Base-by-base conservation (phyloP, 2,797 vertebrate genomes). In the Sebastes taczanowskii region DNA sequence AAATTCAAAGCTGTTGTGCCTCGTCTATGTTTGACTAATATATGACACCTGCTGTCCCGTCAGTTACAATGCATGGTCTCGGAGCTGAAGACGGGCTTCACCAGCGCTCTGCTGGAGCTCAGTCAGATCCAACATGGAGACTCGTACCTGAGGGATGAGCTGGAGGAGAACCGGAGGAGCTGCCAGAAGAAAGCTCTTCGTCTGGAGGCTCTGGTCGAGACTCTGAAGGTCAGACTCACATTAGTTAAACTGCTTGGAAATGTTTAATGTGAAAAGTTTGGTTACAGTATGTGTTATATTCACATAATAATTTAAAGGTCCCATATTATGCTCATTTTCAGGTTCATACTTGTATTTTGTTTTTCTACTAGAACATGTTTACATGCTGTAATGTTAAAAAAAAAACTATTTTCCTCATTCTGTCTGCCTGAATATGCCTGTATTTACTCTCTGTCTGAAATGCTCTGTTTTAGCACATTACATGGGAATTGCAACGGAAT, bases 101-200 rank as follows among this genome's bases (percentile, higher is more conserved):
- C 88, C 85, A 90, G 91, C 2, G 96, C 96, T 1, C 81, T 96
- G 77, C 77, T 91, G 82, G 95, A 96, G 84, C 93, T 96, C 77
- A 89, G 92, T 78, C 93, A 95, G 74, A 96, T 96, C 91, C 95
- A 96, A 64, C 94, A 95, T 16, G 94, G 94, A 75, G 96, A 96
- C 92, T 86, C 90, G 1, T 86, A 80, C 81, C 90, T 96, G 68
- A 89, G 94, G 83, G 94, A 94, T 68, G 94, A 95, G 89, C 76
- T 96, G 89, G 94, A 95, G 83, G 95, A 96, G 78, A 95, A 94
- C 77, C 72, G 92, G 69, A 92, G 88, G 70, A 93, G 91, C 90
- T 96, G 96, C 77, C 93, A 92, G 86, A 95, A 94, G 74, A 95
- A 95, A 16, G 91, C 95, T 4, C 74, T 91, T 0, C 93, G 92